phyloP scores from a whole-genome alignment of 2,113 vertebrate genomes.

The Cryptotis parvus region DNA sequence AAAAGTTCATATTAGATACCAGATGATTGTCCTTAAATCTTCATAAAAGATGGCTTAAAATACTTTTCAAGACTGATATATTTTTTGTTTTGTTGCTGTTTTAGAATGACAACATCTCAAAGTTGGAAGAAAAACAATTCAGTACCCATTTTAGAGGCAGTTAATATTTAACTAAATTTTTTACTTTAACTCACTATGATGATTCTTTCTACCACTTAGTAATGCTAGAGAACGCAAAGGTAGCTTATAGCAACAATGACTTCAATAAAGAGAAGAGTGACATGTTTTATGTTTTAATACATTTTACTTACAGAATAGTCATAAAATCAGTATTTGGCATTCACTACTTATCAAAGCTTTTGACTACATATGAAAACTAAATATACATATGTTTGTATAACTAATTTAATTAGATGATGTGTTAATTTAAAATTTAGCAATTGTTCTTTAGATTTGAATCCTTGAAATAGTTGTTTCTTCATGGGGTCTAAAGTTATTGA shows the following conservation, averaged over 20 bases:
- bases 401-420: conserved; percentile 55
- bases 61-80: not conserved
- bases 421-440: conserved; percentile 62
- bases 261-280: conserved; percentile 38
- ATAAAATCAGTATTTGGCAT: conserved; percentile 43
- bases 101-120: conserved; percentile 19
- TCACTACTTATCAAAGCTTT: conserved; percentile 43
- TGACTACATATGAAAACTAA: conserved; percentile 53
- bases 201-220: not conserved
- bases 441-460: conserved; percentile 54
- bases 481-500: conserved; percentile 47
- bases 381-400: conserved; percentile 42
- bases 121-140: conserved; percentile 26
- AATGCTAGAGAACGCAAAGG: not conserved
- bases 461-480: conserved; percentile 67
- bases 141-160: not conserved
- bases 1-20: not conserved
- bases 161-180: conserved; percentile 53
- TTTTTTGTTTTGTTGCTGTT: not conserved
- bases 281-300: conserved; percentile 58
- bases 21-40: conserved; percentile 24
- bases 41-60: conserved; percentile 47
- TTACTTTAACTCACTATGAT: conserved; percentile 32
- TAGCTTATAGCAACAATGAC: not conserved
- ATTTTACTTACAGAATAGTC: conserved; percentile 49